A percentile compares a stretch with the other conserved stretches of the same genome.
These are phyloP conservation scores for Sympetrum striolatum DNA, from an alignment of 2,888 invertebrate genomes.

Conservation along the genomic window DNA sequence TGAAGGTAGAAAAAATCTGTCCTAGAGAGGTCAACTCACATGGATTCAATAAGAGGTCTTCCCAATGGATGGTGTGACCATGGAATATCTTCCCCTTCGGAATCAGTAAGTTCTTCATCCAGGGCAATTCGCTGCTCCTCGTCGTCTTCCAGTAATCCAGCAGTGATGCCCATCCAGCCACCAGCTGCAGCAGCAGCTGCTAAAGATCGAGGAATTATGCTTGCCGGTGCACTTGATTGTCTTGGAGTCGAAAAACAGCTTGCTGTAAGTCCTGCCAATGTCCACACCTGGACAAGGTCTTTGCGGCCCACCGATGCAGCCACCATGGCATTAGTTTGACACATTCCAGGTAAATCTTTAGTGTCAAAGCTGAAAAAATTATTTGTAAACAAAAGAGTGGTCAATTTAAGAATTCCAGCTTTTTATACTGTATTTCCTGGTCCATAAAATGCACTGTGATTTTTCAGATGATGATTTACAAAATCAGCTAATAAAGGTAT, in stretches of 20 bases:
- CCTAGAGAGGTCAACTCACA: conserved; percentile 67
- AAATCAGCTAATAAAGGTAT: too few relatives aligned
- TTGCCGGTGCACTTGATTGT: conserved; percentile 58
- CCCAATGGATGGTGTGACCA: conserved; percentile 89
- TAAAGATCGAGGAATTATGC: background rate
- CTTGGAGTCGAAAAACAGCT: conserved; percentile 54
- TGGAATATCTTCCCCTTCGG: conserved; percentile 69
- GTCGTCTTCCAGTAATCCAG: conserved; percentile 4
- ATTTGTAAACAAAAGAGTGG: too few relatives aligned
- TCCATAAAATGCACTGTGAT: too few relatives aligned
- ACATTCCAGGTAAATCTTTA: conserved; percentile 68
- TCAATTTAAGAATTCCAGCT: background rate
- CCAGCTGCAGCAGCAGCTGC: background rate
- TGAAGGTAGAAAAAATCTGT: background rate
- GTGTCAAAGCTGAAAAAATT: conserved; percentile 56
- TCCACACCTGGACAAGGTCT: conserved; percentile 90
- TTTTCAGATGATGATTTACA: too few relatives aligned
- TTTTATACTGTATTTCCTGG: too few relatives aligned
- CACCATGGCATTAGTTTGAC: conserved; percentile 79
- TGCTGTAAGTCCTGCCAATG: conserved; percentile 75
- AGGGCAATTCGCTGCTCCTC: conserved; percentile 58
- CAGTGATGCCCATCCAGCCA: conserved; percentile 6
- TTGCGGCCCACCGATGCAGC: conserved; percentile 76
- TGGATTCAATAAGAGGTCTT: conserved; percentile 79
- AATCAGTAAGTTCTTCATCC: conserved; percentile 57